Conservation (phyloP, 2,113 vertebrate genomes). For the Sylvilagus bachmani region DNA sequence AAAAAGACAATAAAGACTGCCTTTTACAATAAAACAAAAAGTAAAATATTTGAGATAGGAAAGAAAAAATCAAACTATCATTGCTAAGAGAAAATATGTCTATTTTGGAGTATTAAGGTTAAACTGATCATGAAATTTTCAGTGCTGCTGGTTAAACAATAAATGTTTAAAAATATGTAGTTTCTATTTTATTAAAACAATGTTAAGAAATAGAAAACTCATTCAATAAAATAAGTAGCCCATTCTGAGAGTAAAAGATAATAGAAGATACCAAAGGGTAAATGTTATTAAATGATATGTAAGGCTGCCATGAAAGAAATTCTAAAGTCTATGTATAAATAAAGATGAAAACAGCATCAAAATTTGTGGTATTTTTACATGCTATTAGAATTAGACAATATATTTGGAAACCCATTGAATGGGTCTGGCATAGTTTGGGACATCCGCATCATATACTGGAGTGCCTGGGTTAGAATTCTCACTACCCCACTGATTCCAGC, state of each 20-base stretch:
- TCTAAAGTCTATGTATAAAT: not conserved
- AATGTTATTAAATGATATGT: not conserved
- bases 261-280: not conserved
- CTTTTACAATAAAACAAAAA: not conserved
- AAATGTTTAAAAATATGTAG: not conserved
- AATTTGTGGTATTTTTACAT: not conserved
- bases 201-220: not conserved
- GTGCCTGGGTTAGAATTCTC: too few species aligned
- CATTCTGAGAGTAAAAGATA: not conserved
- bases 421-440: too few species aligned
- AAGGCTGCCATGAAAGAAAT: not conserved
- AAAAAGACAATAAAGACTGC: not conserved
- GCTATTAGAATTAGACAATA: not conserved
- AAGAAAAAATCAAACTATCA: not conserved
- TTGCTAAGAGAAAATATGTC: not conserved
- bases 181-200: not conserved
- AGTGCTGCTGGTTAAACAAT: not conserved
- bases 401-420: not conserved
- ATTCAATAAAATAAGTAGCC: not conserved
- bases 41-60: not conserved
- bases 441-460: too few species aligned
- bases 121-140: not conserved
- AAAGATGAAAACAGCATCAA: not conserved
- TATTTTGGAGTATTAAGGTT: not conserved
- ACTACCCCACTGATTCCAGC: too few species aligned